Evolutionary conservation across 2,113 vertebrate genomes (phyloP), one percentile per base, ranked within the genome.

Genomic region (Cottus gobio): DNA sequence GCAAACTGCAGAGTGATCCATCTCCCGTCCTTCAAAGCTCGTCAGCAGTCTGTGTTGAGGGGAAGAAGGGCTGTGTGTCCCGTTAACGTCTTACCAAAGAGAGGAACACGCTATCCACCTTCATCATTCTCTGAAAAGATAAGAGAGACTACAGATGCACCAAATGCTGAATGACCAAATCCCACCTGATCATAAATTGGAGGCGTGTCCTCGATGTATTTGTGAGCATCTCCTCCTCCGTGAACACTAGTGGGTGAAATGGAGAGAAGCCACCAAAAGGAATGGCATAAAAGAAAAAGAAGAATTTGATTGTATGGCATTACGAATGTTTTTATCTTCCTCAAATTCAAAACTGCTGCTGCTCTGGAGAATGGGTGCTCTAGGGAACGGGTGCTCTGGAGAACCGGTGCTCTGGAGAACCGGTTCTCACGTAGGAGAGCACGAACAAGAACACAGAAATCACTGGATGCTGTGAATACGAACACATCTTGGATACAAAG

Each of bases 1-100:
- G 90, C 90, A 83, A 92, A 90, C 77, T 72, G 83, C 80, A 75
- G 79, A 80, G 85, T 90, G 91, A 87, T 87, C 83, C 65, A 79
- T 80, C 81, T 81, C 70, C 77, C 73, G 42, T 76, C 56, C 85
- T 79, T 91, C 79, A 84, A 80, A 88, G 85, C 34, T 10, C 20
- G 58, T 72, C 48, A 22, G 57, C 4, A 1, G 6, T 36, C 39
- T 39, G 36, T 39, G 36, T 78, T 72, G 70, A 30, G 80, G 82
- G 71, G 24, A 62, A 72, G 77, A 60, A 20, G 10, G 39, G 74
- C 11, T 0, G 52, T 2, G 0, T 18, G 11, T 13, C 37, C 2
- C 37, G 5, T 52, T 28, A 4, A 13, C 28, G 15, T 68, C 44
- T 68, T 39, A 39, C 22, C 22, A n/a, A 52, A 52, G 50, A 1